Percentiles rank a stretch among this genome's conserved stretches.
phyloP scores from a whole-genome alignment of 2,888 invertebrate genomes.

The Xestia ashworthii region DNA sequence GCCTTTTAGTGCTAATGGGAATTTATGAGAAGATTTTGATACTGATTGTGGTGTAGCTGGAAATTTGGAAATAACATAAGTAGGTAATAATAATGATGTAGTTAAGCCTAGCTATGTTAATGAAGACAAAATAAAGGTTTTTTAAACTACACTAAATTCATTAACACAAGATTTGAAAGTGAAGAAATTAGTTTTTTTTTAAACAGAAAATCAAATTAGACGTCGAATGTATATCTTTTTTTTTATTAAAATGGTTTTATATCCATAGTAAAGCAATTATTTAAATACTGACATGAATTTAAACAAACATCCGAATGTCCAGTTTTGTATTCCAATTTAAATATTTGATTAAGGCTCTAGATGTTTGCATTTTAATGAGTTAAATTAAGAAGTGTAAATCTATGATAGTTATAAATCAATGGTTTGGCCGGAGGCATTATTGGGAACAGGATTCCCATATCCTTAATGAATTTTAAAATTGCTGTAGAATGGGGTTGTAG shows the following conservation, averaged over 20 bases:
- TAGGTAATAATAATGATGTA: neutral
- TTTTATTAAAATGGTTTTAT: slow-evolving; percentile 36
- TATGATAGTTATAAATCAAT: slow-evolving; percentile 47
- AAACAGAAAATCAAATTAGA: slow-evolving; percentile 35
- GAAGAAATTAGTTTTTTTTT: slow-evolving; percentile 22
- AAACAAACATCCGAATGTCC: slow-evolving; percentile 59
- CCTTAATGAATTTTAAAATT: slow-evolving; percentile 22
- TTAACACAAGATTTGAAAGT: slow-evolving; percentile 6
- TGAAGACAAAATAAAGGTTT: neutral
- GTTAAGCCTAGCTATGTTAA: neutral
- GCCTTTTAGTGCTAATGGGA: slow-evolving; percentile 26
- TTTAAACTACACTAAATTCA: neutral
- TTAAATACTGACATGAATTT: slow-evolving; percentile 50
- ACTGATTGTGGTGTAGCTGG: slow-evolving; percentile 5
- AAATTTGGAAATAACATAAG: neutral
- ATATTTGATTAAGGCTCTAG: slow-evolving; percentile 64
- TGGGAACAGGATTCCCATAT: slow-evolving; percentile 45
- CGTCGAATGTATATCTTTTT: slow-evolving; percentile 22
- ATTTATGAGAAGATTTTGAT: slow-evolving; percentile 20
- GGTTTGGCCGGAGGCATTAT: slow-evolving; percentile 25
- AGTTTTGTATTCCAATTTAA: slow-evolving; percentile 60
- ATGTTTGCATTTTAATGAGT: slow-evolving; percentile 62
- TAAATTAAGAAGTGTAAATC: slow-evolving; percentile 60
- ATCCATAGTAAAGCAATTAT: slow-evolving; percentile 48
- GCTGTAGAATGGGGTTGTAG: neutral